Conservation (phyloP, 2,113 vertebrate species). For the Gallinago undulata region DNA sequence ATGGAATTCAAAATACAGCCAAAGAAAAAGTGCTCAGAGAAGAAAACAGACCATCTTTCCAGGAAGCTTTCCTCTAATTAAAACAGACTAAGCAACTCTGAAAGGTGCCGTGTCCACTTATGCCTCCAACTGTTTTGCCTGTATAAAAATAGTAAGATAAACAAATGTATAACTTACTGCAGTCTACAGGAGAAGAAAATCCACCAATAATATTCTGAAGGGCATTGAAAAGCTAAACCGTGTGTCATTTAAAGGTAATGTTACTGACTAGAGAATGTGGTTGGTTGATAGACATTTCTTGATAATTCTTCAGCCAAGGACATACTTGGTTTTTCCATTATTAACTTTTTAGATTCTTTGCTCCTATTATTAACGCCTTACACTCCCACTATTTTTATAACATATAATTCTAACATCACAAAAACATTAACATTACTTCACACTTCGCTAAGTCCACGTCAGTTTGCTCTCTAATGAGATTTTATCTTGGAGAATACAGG, state of each 20-base stretch:
- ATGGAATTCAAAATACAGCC: not conserved
- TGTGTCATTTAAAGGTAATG: not conserved
- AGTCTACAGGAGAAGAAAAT: constrained; percentile 23
- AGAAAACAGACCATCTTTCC: not conserved
- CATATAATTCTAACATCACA: not conserved
- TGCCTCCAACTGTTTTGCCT: not conserved
- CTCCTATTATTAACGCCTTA: not conserved
- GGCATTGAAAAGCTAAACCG: not conserved
- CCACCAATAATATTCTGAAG: not conserved
- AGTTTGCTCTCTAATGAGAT: not conserved
- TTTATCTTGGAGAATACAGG: not conserved
- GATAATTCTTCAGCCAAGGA: not conserved
- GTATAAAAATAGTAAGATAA: not conserved
- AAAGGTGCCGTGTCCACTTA: not conserved
- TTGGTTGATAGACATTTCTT: not conserved
- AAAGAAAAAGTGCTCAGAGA: not conserved
- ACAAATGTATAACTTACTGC: not conserved
- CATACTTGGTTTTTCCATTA: not conserved
- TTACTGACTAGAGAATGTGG: not conserved
- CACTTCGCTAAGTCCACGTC: not conserved
- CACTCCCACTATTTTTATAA: not conserved
- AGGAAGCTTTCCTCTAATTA: constrained; percentile 39
- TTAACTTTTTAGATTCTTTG: not conserved
- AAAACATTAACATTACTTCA: not conserved
- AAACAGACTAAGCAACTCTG: not conserved